Evolutionary conservation across 2,113 vertebrate species (phyloP).

Genomic region (Lontra canadensis): DNA sequence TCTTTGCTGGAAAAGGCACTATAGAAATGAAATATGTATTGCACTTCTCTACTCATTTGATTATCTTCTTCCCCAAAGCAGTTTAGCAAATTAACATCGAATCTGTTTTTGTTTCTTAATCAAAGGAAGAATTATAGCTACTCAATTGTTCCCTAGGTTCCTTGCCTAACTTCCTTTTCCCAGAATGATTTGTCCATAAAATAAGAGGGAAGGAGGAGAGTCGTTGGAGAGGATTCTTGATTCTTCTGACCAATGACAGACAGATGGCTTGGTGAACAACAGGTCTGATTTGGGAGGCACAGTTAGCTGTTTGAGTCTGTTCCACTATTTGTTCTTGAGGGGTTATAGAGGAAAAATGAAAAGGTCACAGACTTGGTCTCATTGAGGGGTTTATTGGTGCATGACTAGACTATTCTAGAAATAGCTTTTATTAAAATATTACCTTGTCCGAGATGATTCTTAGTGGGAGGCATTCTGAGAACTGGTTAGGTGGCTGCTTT

Average conservation of each 20-base stretch:
- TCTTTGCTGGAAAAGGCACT: slow-evolving; percentile 68
- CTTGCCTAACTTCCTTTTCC: slow-evolving; percentile 67
- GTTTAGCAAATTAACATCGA: slow-evolving; percentile 35
- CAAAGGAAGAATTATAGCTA: slow-evolving; percentile 59
- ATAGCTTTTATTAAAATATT: background rate
- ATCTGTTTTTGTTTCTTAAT: slow-evolving; percentile 69
- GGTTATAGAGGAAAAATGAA: background rate
- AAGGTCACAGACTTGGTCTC: background rate
- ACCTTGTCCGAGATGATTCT: background rate
- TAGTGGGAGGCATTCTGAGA: background rate
- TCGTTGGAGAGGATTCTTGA: background rate
- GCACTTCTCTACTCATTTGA: slow-evolving; percentile 55
- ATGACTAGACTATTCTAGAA: background rate
- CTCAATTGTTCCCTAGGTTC: slow-evolving; percentile 65
- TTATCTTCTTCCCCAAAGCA: slow-evolving; percentile 51
- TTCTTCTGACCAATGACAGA: background rate
- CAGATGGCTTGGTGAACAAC: background rate
- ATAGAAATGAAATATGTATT: slow-evolving; percentile 44
- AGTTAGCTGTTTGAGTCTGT: background rate
- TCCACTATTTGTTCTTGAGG: background rate
- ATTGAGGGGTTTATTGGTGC: background rate
- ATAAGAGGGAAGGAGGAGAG: slow-evolving; percentile 29
- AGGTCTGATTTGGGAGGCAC: background rate
- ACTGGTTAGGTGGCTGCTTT: background rate
- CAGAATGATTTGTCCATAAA: slow-evolving; percentile 64